A percentile compares a stretch with the other conserved stretches of the same genome.
Evolutionary conservation across 2,113 vertebrate genomes (phyloP).

Genomic region (Fulica atra): DNA sequence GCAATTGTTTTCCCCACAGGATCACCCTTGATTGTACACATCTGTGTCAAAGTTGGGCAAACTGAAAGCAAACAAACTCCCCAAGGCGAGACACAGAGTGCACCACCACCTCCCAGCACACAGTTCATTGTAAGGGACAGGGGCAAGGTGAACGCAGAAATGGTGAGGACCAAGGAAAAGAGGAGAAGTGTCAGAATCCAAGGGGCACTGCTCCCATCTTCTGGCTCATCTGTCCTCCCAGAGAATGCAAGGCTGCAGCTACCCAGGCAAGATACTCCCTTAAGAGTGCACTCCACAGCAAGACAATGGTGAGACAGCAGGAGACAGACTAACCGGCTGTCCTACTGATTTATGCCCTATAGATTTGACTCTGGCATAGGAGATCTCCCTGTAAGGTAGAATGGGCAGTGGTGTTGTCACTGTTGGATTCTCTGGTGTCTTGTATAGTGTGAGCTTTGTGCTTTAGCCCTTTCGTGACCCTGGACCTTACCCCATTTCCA

Average conservation of each 20-base stretch:
- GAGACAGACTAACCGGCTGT: neutral
- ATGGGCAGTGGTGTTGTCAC: neutral
- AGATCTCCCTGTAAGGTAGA: neutral
- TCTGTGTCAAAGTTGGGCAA: neutral
- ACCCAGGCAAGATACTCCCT: neutral
- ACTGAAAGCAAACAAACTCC: neutral
- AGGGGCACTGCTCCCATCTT: neutral
- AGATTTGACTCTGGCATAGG: neutral
- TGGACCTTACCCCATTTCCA: neutral
- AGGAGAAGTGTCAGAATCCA: neutral
- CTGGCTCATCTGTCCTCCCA: neutral
- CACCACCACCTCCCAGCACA: rapidly evolving
- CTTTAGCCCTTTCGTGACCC: neutral
- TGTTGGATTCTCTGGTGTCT: neutral
- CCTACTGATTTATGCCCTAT: neutral
- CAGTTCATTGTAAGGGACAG: neutral
- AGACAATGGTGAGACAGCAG: neutral
- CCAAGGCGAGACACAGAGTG: neutral
- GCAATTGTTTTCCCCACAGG: neutral
- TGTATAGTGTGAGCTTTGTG: neutral
- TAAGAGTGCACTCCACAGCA: neutral
- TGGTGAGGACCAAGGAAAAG: neutral
- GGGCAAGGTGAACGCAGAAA: neutral
- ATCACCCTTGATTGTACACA: neutral
- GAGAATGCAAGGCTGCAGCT: neutral